phyloP scores from a whole-genome alignment of 2,888 invertebrate species.

The Mimas tiliae region DNA sequence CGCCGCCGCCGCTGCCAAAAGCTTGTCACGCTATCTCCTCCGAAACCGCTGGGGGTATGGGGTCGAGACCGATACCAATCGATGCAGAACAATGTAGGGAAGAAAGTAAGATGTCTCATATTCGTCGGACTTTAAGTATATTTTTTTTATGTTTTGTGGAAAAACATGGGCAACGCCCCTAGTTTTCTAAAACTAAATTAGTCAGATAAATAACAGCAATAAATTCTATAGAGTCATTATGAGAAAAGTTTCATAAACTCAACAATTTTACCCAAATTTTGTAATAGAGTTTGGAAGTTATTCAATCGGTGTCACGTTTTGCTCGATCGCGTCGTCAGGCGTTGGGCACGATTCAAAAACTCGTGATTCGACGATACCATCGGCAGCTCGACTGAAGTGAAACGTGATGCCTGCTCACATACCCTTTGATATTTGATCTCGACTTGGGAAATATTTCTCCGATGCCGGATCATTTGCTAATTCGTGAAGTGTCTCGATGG shows the following conservation, averaged over 20 bases:
- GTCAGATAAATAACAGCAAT: background rate
- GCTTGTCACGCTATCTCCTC: no score
- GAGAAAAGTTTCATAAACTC: background rate
- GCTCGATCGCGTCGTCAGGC: background rate
- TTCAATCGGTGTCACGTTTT: slow-evolving; percentile 18
- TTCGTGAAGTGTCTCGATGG: background rate
- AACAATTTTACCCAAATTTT: slow-evolving; percentile 10
- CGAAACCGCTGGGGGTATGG: no score
- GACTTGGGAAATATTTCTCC: background rate
- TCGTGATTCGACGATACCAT: slow-evolving; percentile 18
- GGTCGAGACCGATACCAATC: no score
- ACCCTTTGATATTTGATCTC: slow-evolving; percentile 22
- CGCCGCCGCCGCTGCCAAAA: no score
- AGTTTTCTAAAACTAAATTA: background rate
- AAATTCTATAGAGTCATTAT: background rate
- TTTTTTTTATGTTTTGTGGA: no score
- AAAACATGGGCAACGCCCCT: no score
- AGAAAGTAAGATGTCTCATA: no score
- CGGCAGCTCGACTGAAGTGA: background rate
- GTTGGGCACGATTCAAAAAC: slow-evolving; percentile 5
- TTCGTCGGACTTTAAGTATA: no score
- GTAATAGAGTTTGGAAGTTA: slow-evolving; percentile 13
- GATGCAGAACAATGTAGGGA: no score
- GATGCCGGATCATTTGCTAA: background rate
- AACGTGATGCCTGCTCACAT: slow-evolving; percentile 11